Conservation (phyloP, 30 jellyfish, hydroid and myxozoan genomes). For the Aurelia aurita complex sp. Pacific region DNA sequence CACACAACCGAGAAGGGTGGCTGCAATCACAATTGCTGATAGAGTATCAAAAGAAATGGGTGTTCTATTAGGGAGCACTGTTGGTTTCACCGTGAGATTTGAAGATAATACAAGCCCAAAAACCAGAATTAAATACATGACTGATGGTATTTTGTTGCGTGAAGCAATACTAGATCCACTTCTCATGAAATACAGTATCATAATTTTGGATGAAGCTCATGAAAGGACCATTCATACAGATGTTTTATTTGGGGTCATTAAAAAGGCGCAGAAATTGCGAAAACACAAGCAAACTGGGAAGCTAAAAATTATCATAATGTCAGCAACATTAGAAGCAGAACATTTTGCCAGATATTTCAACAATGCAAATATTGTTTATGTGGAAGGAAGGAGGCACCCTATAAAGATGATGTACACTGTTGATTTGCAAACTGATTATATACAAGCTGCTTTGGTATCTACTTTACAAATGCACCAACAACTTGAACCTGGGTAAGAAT, state of each 20-base stretch:
- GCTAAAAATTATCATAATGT: constrained; percentile 85
- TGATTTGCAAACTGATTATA: constrained; percentile 84
- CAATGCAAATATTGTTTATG: constrained; percentile 81
- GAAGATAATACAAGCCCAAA: constrained; percentile 78
- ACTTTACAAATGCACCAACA: constrained; percentile 80
- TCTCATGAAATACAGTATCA: constrained; percentile 40
- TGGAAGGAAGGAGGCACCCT: constrained; percentile 94
- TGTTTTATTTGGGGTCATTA: constrained; percentile 90
- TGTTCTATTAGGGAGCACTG: constrained; percentile 64
- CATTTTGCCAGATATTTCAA: constrained; percentile 82
- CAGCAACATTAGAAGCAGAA: constrained; percentile 96
- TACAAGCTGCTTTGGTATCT: constrained; percentile 81
- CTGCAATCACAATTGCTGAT: constrained; percentile 93
- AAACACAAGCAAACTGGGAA: constrained; percentile 16
- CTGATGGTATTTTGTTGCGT: constrained; percentile 91
- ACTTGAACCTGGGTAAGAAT: constrained; percentile 77
- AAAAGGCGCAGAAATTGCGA: constrained; percentile 79
- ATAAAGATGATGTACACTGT: constrained; percentile 82
- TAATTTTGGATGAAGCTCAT: constrained; percentile 93
- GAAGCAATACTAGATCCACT: constrained; percentile 80
- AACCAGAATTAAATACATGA: constrained; percentile 80
- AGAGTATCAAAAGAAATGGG: constrained; percentile 83
- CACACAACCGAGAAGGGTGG: constrained; percentile 99
- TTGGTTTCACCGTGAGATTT: constrained; percentile 95
- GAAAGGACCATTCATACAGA: constrained; percentile 94